phyloP scores from a whole-genome alignment of 1,140 invertebrate genomes.

The Magallana ariakensis region DNA sequence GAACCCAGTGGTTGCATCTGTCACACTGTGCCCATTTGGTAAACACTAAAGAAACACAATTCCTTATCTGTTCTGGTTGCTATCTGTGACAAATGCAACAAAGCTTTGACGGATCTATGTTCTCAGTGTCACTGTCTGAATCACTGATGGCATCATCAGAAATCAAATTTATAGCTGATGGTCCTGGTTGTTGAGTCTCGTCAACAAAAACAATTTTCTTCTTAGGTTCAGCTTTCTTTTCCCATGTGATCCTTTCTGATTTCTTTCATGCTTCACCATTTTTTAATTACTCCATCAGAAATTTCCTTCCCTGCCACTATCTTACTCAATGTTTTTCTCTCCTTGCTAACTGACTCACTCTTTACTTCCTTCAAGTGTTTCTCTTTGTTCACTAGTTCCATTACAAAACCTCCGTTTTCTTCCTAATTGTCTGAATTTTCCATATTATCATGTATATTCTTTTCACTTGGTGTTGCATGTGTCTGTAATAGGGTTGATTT shows the following conservation, averaged over 20 bases:
- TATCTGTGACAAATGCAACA: conserved; percentile 44
- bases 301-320: not conserved
- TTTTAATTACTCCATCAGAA: not conserved
- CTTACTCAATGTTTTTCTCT: too few species aligned
- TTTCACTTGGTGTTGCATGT: not conserved
- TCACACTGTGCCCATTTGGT: conserved; percentile 49
- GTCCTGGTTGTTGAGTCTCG: not conserved
- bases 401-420: not conserved
- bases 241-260: not conserved
- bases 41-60: not conserved
- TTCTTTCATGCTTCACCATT: not conserved
- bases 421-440: not conserved
- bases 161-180: not conserved
- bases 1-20: conserved; percentile 47
- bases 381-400: not conserved
- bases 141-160: conserved; percentile 37
- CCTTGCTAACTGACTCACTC: too few species aligned
- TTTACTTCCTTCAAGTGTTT: not conserved
- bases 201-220: too few species aligned
- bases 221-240: not conserved
- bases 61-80: conserved; percentile 8
- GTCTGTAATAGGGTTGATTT: not conserved
- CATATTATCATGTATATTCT: not conserved
- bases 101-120: conserved; percentile 5
- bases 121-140: not conserved